phyloP scores from a whole-genome alignment of 2,113 vertebrate genomes.

The Cariama cristata region DNA sequence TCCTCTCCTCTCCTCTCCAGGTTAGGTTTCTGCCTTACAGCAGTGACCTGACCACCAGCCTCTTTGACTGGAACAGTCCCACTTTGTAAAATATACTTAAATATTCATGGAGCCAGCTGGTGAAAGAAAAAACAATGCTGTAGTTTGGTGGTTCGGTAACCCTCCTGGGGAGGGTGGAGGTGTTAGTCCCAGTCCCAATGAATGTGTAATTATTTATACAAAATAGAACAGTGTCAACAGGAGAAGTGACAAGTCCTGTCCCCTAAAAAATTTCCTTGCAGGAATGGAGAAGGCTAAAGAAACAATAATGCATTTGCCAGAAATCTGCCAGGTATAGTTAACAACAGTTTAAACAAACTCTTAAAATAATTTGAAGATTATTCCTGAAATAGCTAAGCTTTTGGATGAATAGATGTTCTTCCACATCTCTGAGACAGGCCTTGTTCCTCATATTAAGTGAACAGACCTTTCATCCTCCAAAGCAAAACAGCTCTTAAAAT shows the following conservation, averaged over 20 bases:
- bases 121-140: constrained; percentile 56
- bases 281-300: constrained; percentile 14
- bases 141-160: constrained; percentile 9
- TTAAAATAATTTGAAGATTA: constrained; percentile 58
- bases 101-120: constrained; percentile 48
- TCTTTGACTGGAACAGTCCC: constrained; percentile 25
- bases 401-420: constrained; percentile 50
- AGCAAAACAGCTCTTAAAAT: constrained; percentile 63
- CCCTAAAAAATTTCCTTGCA: background rate
- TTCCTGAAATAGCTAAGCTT: constrained; percentile 59
- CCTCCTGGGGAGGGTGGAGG: constrained; percentile 42
- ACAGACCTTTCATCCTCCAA: constrained; percentile 59
- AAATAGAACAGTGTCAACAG: constrained; percentile 26
- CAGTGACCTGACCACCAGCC: background rate
- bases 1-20: background rate
- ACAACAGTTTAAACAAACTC: constrained; percentile 55
- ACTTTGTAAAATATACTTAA: constrained; percentile 39
- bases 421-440: constrained; percentile 57
- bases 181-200: constrained; percentile 12
- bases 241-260: constrained; percentile 2
- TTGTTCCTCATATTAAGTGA: constrained; percentile 59
- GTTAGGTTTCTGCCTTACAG: background rate
- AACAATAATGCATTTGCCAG: constrained; percentile 42
- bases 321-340: constrained; percentile 36
- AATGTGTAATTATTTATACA: constrained; percentile 52